Evolutionary conservation across 2,888 invertebrate species (phyloP), one percentile per base, ranked within the genome.

Genomic region (Anodontia alba): DNA sequence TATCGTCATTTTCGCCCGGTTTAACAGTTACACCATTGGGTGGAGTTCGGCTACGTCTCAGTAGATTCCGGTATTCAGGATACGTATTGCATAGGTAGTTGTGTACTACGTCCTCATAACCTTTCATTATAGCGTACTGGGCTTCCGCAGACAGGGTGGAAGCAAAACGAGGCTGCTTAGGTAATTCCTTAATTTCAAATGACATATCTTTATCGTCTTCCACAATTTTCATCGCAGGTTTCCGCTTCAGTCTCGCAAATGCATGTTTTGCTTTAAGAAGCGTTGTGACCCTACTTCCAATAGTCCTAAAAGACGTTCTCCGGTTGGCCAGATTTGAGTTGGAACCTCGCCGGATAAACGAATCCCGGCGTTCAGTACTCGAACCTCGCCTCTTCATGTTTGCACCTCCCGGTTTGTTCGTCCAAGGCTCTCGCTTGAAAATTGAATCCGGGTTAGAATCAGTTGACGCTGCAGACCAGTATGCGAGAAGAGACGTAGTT

Each of bases 101-200:
- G 75, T 88, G 89, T 7, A 93, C 90, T 7, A 90, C 84, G 74
- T 93, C 93, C 76, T 93, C 93, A 73, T 93, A 93, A 0, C 93
- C 91, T 80, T 93, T 93, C 89, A 93, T 88, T 82, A 92, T 90
- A 69, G 93, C 92, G 79, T 91, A 93, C 83, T 93, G 93, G 0
- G 93, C 93, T 73, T 93, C 93, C 3, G 90, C 85, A 0, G 93
- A 93, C 49, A 93, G 80, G 8, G 91, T 90, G 0, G 93, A 90
- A 23, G 90, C 90, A 80, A 93, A 93, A 20, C 93, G 81, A 0
- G 93, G 91, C 29, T 86, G 82, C 33, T 81, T 83, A 8, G 93
- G 93, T 36, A 93, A 73, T 62, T 89, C 84, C 67, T 89, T 86
- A 49, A 90, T 90, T 33, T 83, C 82, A 26, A 83, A 84, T 69